phyloP scores from a whole-genome alignment of 2,113 vertebrate genomes.

The Myiopsitta monachus region DNA sequence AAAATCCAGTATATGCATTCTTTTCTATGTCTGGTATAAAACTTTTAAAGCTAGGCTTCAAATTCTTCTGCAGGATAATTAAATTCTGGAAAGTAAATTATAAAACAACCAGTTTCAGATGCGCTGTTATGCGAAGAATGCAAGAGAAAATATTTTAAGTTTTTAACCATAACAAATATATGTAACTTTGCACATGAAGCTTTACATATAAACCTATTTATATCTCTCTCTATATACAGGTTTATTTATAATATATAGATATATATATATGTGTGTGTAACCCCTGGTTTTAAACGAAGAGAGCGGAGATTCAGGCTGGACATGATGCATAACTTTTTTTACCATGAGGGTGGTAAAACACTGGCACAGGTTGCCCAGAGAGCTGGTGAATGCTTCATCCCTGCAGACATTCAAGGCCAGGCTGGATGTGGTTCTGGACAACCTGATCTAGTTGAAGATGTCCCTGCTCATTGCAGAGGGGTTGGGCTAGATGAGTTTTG shows the following conservation, averaged over 20 bases:
- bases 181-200: neutral
- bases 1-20: neutral
- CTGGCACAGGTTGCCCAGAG: neutral
- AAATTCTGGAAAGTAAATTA: neutral
- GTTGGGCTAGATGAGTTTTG: neutral
- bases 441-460: neutral
- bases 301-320: neutral
- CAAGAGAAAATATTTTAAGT: neutral
- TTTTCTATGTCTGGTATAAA: neutral
- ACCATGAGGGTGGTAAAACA: neutral
- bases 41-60: neutral
- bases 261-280: neutral
- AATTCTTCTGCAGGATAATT: neutral
- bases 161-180: neutral
- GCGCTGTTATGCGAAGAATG: neutral
- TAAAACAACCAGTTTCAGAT: neutral
- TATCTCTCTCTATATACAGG: too few relatives aligned
- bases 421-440: neutral
- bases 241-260: too few relatives aligned
- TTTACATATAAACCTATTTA: neutral
- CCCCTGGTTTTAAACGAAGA: neutral
- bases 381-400: neutral
- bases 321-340: neutral
- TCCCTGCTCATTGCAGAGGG: neutral
- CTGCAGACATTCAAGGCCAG: neutral